Conservation (phyloP, 2,797 vertebrate genomes). For the Cossypha dichroa region DNA sequence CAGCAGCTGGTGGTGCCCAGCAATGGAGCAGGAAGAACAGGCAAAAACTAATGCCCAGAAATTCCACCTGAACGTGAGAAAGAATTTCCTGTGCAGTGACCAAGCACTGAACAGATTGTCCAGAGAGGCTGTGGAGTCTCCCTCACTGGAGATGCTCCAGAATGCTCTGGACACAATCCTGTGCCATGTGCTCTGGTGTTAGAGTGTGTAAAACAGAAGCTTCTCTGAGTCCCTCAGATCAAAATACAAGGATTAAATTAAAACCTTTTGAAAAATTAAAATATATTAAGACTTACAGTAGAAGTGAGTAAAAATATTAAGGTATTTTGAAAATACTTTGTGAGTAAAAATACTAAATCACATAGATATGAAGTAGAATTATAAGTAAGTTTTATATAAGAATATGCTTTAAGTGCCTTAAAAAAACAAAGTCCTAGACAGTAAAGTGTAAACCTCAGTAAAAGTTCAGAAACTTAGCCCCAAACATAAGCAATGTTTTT, state of each 20-base stretch:
- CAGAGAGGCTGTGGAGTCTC: background rate
- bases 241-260: background rate
- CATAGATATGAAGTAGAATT: too few relatives aligned
- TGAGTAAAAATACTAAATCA: too few relatives aligned
- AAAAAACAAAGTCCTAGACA: background rate
- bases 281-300: background rate
- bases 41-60: background rate
- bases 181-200: background rate
- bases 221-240: too few relatives aligned
- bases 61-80: background rate
- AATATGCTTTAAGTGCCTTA: background rate
- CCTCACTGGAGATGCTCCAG: background rate
- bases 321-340: too few relatives aligned
- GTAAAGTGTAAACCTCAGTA: background rate
- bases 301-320: background rate
- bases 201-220: too few relatives aligned
- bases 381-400: background rate
- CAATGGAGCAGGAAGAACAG: accelerated
- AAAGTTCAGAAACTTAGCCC: background rate
- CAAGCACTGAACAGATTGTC: background rate
- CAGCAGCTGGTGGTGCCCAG: background rate
- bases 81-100: background rate
- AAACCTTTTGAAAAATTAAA: background rate
- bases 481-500: background rate
- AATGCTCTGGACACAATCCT: background rate